These are phyloP conservation scores for Brachionus plicatilis DNA, from an alignment of 1,140 invertebrate species.

Conservation along the genomic window DNA sequence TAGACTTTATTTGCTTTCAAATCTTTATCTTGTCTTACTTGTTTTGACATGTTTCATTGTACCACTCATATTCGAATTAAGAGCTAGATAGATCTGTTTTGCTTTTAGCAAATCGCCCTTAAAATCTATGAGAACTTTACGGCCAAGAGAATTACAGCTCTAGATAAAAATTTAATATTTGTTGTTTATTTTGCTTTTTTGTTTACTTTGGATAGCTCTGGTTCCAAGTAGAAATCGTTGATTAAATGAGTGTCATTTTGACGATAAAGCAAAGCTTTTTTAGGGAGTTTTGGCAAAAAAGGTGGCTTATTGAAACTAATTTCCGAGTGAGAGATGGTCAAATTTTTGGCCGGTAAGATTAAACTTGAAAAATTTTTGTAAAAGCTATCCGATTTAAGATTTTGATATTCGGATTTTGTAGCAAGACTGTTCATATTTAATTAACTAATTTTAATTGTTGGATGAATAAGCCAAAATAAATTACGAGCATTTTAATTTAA, in stretches of 20 bases:
- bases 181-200: neutral
- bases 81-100: neutral
- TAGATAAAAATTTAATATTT: neutral
- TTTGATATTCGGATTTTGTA: neutral
- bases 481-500: neutral
- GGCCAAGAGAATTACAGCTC: neutral
- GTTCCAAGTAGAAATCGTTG: conserved; percentile 13
- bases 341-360: neutral
- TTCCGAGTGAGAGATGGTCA: neutral
- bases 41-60: conserved; percentile 26
- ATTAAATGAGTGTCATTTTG: conserved; percentile 23
- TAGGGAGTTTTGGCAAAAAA: conserved; percentile 24
- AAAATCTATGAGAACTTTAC: neutral
- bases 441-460: neutral
- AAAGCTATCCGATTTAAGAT: neutral
- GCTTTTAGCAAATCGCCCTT: conserved; percentile 36
- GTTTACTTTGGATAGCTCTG: neutral
- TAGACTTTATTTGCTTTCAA: neutral
- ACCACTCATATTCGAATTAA: conserved; percentile 1
- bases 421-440: neutral
- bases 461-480: neutral
- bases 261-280: neutral
- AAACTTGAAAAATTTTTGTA: neutral
- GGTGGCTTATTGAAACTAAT: conserved; percentile 19
- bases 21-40: neutral